Base-by-base conservation (phyloP, 2,888 invertebrate genomes). In the Taenaris catops region DNA sequence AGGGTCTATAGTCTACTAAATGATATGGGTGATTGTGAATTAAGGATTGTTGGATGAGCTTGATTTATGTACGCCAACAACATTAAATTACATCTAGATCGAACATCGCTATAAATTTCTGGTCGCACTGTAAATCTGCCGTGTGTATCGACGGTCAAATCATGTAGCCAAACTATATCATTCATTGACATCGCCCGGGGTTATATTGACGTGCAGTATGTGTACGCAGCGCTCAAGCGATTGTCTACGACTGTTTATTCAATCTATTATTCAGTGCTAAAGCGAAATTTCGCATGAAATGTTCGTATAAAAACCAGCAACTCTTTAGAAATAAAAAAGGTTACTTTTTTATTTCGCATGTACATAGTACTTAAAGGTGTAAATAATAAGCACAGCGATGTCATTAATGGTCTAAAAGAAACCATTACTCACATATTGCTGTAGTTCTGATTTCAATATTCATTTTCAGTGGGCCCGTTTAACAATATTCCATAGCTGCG, bases 51-150 rank as follows among this genome's bases (percentile, higher is more conserved):
- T 57, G 67, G 84, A 80, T 73, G 83, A 73, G 64, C 68, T 70
- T 83, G 83, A 86, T 84, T 84, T 86, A 84, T 74, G 68, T 57
- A 51, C 56, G 62, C 66, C 69, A 69, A 73, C 80, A 78, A 76
- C 81, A 80, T 80, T 86, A 84, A 84, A 86, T 84, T 81, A 83
- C 78, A 81, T 81, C 78, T 81, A 78, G 76, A 81, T 75, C 72
- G 76, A 78, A 83, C 83, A 83, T 65, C 67, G 71, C 78, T 55
- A 84, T 86, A 84, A 84, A 86, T 84, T 76, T 74, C 63, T 52
- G 66, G 64, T 63, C 61, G 72, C 73, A 81, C 74, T 81, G 79
- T 86, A 84, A 84, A 84, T 81, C 81, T 78, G 78, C 72, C 72
- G 61, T 54, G 66, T 72, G 71, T 78, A 79, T 74, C 72, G 70